Percentiles rank a stretch among this genome's conserved stretches.
Conservation (phyloP, 30 jellyfish, hydroid and myxozoan species). For the Pseudorhiza aurosa region DNA sequence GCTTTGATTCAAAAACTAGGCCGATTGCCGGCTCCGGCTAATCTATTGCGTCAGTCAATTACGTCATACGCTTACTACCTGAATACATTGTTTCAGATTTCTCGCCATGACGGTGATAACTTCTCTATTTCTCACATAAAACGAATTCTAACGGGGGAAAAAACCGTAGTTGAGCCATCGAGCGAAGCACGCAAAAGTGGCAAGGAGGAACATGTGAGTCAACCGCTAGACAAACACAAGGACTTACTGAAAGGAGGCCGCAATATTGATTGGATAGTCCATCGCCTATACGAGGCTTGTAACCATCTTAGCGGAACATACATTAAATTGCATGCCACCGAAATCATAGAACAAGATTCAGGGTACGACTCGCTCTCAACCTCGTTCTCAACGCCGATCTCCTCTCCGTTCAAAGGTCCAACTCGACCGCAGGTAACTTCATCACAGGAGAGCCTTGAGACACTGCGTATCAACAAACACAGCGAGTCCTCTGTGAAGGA, state of each 20-base stretch:
- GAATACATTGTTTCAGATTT: conserved; percentile 92
- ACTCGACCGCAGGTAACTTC: conserved; percentile 73
- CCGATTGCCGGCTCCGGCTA: conserved; percentile 87
- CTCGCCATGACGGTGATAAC: conserved; percentile 95
- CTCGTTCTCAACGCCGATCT: conserved; percentile 79
- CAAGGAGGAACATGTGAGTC: conserved; percentile 41
- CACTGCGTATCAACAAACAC: conserved; percentile 56
- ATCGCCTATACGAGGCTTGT: conserved; percentile 96
- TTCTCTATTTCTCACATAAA: conserved; percentile 94
- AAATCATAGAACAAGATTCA: conserved; percentile 89
- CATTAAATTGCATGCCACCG: conserved; percentile 81
- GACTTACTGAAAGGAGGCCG: conserved; percentile 89
- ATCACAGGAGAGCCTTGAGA: conserved; percentile 94
- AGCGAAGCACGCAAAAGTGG: conserved; percentile 53
- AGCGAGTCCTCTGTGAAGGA: conserved; percentile 45
- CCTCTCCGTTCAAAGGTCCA: conserved; percentile 82
- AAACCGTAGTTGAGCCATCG: conserved; percentile 57
- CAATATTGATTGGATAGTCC: conserved; percentile 95
- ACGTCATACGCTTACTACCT: conserved; percentile 92
- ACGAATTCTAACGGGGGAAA: conserved; percentile 90
- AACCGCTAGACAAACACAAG: conserved; percentile 73
- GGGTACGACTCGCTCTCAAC: conserved; percentile 80
- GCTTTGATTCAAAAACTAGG: conserved; percentile 88
- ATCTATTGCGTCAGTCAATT: conserved; percentile 90
- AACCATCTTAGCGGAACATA: conserved; percentile 90